A percentile compares a stretch with the other conserved stretches of the same genome.
phyloP scores from a whole-genome alignment of 2,113 vertebrate genomes.

The Poeciliopsis prolifica region DNA sequence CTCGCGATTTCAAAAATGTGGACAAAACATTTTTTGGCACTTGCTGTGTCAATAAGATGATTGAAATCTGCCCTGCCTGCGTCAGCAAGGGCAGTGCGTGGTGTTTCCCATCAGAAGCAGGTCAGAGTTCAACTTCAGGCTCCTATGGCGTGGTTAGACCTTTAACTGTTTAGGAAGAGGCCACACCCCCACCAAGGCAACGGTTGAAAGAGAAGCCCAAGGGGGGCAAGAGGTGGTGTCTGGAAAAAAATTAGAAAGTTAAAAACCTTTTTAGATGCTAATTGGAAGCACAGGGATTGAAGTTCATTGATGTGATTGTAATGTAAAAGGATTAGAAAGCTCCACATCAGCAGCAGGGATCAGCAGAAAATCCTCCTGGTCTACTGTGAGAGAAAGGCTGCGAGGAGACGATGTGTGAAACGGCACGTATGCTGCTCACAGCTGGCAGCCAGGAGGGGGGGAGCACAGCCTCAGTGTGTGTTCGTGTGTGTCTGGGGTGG shows the following conservation, averaged over 20 bases:
- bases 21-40: not conserved
- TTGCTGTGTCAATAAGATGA: constrained; percentile 1
- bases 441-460: constrained; percentile 21
- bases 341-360: not conserved
- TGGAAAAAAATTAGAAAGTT: not conserved
- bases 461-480: not conserved
- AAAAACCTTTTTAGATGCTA: not conserved
- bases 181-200: not conserved
- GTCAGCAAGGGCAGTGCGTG: constrained; percentile 1
- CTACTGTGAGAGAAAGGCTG: constrained; percentile 2
- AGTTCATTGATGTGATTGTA: not conserved
- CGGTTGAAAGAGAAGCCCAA: not conserved
- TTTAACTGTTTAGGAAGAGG: not conserved
- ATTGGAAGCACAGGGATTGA: not conserved
- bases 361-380: constrained; percentile 10
- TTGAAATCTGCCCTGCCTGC: not conserved
- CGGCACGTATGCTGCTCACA: constrained; percentile 63
- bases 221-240: no score
- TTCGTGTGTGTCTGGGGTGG: not conserved
- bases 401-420: constrained; percentile 41
- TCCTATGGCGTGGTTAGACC: constrained; percentile 16
- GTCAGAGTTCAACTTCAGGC: constrained; percentile 29
- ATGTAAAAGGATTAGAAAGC: not conserved
- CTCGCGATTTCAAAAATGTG: constrained; percentile 9
- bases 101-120: constrained; percentile 19